Base-by-base conservation (phyloP, 23 tunicate species). In the Ascidia mentula region DNA sequence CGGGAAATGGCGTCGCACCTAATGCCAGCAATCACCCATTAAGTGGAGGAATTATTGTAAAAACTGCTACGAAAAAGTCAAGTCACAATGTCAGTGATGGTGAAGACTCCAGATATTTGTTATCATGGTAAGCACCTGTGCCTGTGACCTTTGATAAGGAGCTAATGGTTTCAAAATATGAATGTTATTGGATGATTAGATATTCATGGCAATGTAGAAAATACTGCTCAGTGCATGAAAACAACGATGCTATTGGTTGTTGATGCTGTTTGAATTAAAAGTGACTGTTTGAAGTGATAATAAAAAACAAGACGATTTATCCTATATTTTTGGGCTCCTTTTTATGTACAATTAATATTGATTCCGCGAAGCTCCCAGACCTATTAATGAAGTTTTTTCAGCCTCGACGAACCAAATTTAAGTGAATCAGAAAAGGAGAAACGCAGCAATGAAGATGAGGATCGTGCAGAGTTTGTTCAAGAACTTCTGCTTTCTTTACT, bases 401-500 rank as follows among this genome's bases (percentile, higher is more conserved):
- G 89, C 34, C 78, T 88, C 46, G 88, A 86, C 69, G 74, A 90
- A 72, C 45, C 59, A 5, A 69, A 80, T 40, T 65, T 86, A 17
- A 40, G 86, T 2, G 83, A 59, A 18, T 75, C 60, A 0, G 89
- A 88, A 34, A 32, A 60, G 18, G 86, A 90, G 45, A 45, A 77
- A 39, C 86, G 75, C 45, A 53, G 37, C 59, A 76, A 69, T 31
- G 96, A 90, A 35, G 83, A 73, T 35, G 30, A 32, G 26, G 83
- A 90, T 31, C 86, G 88, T 53, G 79, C 81, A 45, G 70, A 69
- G 31, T 90, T 90, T 42, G 96, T 85, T 32, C 89, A 88, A 38
- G 96, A 90, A 76, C 69, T 90, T 34, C 26, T 90, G 45, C 75
- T 84, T 26, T 72, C 88, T 6, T 38, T 90, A 78, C 82, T 85